These are phyloP conservation scores for Meleagris gallopavo DNA, from an alignment of 2,113 vertebrate species.

Conservation along the genomic window DNA sequence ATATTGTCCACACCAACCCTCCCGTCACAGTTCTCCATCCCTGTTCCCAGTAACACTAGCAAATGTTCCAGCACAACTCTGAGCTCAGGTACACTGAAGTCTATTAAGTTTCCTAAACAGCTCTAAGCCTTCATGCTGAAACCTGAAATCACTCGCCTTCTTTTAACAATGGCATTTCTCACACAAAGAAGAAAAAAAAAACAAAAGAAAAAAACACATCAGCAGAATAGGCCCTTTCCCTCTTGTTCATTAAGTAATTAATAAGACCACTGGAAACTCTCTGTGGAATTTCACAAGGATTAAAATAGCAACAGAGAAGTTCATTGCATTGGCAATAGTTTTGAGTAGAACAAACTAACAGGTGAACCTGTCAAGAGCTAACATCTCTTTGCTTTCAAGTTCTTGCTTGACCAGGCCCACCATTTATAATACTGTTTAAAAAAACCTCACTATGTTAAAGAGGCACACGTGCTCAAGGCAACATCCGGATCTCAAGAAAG, in stretches of 20 bases:
- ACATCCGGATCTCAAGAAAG: neutral
- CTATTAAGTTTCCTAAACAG: neutral
- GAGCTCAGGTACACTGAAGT: neutral
- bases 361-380: neutral
- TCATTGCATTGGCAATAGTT: neutral
- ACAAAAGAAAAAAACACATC: accelerated
- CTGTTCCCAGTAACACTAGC: neutral
- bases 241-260: neutral
- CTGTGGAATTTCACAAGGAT: neutral
- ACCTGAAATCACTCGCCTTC: neutral
- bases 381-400: neutral
- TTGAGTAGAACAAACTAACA: neutral
- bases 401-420: neutral
- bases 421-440: neutral
- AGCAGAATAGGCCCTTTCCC: neutral
- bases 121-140: accelerated
- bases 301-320: neutral
- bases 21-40: neutral
- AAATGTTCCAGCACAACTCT: neutral
- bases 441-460: neutral
- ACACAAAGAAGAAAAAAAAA: neutral
- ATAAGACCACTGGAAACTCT: neutral
- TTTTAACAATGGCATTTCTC: neutral
- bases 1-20: neutral
- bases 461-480: neutral